phyloP scores from a whole-genome alignment of 2,888 invertebrate genomes.

The Embidobia sp. region DNA sequence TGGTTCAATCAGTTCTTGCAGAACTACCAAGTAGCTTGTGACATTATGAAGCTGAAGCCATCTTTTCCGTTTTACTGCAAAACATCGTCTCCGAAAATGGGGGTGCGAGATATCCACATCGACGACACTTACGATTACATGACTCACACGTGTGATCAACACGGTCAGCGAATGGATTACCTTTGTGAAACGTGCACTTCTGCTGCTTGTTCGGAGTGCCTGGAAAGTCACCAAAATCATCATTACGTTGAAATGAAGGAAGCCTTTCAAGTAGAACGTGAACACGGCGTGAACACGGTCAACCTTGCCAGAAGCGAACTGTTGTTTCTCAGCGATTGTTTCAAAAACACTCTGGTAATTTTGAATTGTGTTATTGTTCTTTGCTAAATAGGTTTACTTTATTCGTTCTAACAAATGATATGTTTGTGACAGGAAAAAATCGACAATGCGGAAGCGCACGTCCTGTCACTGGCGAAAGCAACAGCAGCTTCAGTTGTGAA shows the following conservation, averaged over 20 bases:
- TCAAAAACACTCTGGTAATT: conserved; percentile 54
- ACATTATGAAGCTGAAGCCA: conserved; percentile 45
- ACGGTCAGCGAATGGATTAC: conserved; percentile 42
- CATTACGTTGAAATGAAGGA: conserved; percentile 54
- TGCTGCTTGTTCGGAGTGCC: conserved; percentile 43
- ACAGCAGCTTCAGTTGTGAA: conserved; percentile 52
- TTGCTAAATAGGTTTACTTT: neutral
- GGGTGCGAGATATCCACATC: conserved; percentile 32
- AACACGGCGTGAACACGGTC: conserved; percentile 56
- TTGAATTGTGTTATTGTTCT: neutral
- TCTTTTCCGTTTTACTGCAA: conserved; percentile 27
- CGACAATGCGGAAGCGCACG: conserved; percentile 49
- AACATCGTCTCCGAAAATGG: conserved; percentile 23
- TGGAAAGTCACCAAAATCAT: conserved; percentile 47
- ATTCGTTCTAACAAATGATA: conserved; percentile 27
- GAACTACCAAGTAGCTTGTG: conserved; percentile 42
- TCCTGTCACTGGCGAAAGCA: conserved; percentile 48
- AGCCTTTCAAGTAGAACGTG: conserved; percentile 49
- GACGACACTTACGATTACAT: conserved; percentile 46
- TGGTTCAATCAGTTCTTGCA: conserved; percentile 35
- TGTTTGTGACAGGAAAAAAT: conserved; percentile 57
- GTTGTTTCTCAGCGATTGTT: conserved; percentile 53
- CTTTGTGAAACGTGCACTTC: conserved; percentile 47
- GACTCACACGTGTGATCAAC: conserved; percentile 47
- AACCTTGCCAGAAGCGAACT: conserved; percentile 61